Conservation (phyloP, 2,797 vertebrate genomes). For the Microhierax caerulescens region DNA sequence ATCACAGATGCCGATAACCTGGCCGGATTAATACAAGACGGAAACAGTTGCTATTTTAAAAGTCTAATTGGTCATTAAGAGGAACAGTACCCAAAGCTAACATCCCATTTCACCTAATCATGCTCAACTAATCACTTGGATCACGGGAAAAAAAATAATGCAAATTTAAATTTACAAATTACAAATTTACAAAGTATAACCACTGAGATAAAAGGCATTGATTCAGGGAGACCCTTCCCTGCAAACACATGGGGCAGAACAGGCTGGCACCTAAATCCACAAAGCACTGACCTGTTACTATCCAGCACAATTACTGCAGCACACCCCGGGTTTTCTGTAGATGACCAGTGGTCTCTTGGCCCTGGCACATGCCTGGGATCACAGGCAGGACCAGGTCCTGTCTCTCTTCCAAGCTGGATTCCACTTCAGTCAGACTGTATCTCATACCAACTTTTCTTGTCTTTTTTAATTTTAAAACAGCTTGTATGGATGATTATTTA, state of each 20-base stretch:
- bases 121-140: not conserved
- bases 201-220: not conserved
- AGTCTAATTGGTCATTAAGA: not conserved
- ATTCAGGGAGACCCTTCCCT: not conserved
- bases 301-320: not conserved
- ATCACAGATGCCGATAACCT: not conserved
- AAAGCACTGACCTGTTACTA: no score
- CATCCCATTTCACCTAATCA: not conserved
- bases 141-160: not conserved
- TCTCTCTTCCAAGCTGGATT: not conserved
- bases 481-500: not conserved
- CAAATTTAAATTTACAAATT: no score
- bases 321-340: no score
- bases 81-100: not conserved
- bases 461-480: not conserved
- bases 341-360: not conserved
- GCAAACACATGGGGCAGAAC: not conserved
- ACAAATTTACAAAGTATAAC: no score
- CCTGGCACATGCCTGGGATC: not conserved
- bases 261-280: not conserved
- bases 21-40: not conserved
- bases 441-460: not conserved
- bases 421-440: not conserved
- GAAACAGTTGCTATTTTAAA: not conserved
- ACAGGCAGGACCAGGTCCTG: not conserved